Conservation (phyloP, 2,888 invertebrate species). For the Zaprionus bogoriensis region DNA sequence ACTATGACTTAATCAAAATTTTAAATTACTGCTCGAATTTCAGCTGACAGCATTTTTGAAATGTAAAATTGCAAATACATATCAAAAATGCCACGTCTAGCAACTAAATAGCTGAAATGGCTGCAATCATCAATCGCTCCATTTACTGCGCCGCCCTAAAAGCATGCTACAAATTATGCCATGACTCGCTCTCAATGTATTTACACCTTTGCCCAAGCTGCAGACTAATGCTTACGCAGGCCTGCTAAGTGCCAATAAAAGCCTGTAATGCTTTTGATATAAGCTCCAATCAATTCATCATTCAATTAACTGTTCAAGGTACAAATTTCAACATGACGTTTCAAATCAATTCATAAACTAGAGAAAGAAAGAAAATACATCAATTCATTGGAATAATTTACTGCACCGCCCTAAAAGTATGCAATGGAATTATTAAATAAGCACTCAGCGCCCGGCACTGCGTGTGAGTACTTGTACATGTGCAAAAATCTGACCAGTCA, state of each 20-base stretch:
- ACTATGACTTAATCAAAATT: too few relatives aligned
- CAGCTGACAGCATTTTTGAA: too few relatives aligned
- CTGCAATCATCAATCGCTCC: not conserved
- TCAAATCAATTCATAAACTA: too few relatives aligned
- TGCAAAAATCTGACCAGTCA: not conserved
- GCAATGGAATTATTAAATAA: not conserved
- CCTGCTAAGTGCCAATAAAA: not conserved
- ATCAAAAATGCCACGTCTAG: too few relatives aligned
- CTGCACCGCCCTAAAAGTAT: not conserved
- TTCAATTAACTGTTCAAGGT: not conserved
- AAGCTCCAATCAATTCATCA: not conserved
- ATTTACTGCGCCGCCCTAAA: not conserved
- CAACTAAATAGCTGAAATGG: too few relatives aligned
- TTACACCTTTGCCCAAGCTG: too few relatives aligned
- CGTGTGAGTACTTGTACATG: not conserved
- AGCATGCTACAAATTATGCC: conserved; percentile 1
- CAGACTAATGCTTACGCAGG: not conserved
- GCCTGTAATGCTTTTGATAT: not conserved
- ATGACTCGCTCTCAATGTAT: not conserved
- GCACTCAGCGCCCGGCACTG: not conserved
- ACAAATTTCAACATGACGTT: not conserved
- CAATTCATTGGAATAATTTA: not conserved
- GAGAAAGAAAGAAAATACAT: too few relatives aligned
- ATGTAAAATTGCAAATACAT: not conserved
- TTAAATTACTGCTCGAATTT: too few relatives aligned